These are phyloP conservation scores for Phyllostomus discolor DNA, from an alignment of 2,113 vertebrate species.

Conservation along the genomic window DNA sequence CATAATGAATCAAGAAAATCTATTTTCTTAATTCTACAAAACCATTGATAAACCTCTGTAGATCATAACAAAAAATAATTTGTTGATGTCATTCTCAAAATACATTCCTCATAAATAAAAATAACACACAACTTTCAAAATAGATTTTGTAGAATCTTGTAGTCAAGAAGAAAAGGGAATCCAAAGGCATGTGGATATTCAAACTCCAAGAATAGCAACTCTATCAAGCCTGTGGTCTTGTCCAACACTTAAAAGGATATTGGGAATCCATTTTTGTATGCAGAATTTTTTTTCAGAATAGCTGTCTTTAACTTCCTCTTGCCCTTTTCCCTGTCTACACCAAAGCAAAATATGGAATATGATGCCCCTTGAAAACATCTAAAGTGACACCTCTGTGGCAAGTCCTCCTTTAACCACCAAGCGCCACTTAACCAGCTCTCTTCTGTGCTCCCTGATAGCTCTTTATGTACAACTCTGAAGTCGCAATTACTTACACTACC, in stretches of 20 bases:
- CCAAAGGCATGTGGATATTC: background rate
- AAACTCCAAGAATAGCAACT: background rate
- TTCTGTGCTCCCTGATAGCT: background rate
- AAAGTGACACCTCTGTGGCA: background rate
- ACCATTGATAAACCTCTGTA: background rate
- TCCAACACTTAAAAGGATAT: background rate
- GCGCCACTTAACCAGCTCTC: background rate
- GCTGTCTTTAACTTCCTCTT: background rate
- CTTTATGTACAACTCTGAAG: background rate
- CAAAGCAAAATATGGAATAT: background rate
- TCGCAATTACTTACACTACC: background rate
- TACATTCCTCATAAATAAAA: slow-evolving; percentile 15
- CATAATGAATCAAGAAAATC: slow-evolving; percentile 23
- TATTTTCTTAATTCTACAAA: slow-evolving; percentile 2
- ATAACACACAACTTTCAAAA: background rate
- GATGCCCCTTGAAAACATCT: background rate
- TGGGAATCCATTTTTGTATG: background rate
- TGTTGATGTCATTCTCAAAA: background rate
- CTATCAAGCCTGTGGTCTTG: background rate
- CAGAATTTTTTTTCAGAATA: background rate
- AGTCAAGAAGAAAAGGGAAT: background rate
- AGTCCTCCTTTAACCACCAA: background rate
- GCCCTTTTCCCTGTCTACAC: background rate
- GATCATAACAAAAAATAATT: slow-evolving; percentile 1
- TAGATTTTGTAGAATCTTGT: background rate